Base-by-base conservation (phyloP, 1,140 invertebrate genomes). In the Lordiphosa collinella region DNA sequence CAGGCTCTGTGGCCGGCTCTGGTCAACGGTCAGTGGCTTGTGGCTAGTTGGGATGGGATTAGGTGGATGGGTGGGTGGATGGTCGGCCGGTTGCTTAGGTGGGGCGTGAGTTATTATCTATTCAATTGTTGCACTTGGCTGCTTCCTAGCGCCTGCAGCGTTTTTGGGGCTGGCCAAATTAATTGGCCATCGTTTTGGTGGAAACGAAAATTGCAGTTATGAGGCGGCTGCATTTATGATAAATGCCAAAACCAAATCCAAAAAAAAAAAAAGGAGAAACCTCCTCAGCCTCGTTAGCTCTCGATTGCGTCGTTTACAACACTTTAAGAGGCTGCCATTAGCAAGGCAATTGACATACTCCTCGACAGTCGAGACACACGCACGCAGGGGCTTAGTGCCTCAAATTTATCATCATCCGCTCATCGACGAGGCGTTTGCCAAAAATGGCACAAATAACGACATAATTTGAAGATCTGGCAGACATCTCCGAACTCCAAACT, bases 61-160 rank as follows among this genome's bases (percentile, higher is more conserved):
- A 34, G 43, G 44, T 25, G 22, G 22, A 34, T 59, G 29, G 40
- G 54, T 64, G 52, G 54, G 47, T 69, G 55, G 63, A 72, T 49
- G 16, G 14, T 8, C 9, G 18, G 14, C 13, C 36, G 8, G 31
- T 18, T 54, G 25, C 13, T 46, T 85, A 62, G 85, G 85, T 78
- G 85, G 85, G 72, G 75, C 86, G 75, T 87, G 86, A 87, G 74
- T 87, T 87, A 87, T 87, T 87, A 87, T 87, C 86, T 87, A 87
- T 87, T 87, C 86, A 87, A 87, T 87, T 87, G 86, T 82, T 84
- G 73, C 75, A 82, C 66, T 86, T 86, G 62, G 58, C 58, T 80
- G 80, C 67, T 86, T 86, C 71, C 67, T 72, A 68, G 68, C 63
- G 51, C 75, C 68, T 60, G 58, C 35, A 55, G 70, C 50, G 18